A percentile compares a stretch with the other conserved stretches of the same genome.
Evolutionary conservation across 2,113 vertebrate species (phyloP).

Genomic region (Mesocricetus auratus): DNA sequence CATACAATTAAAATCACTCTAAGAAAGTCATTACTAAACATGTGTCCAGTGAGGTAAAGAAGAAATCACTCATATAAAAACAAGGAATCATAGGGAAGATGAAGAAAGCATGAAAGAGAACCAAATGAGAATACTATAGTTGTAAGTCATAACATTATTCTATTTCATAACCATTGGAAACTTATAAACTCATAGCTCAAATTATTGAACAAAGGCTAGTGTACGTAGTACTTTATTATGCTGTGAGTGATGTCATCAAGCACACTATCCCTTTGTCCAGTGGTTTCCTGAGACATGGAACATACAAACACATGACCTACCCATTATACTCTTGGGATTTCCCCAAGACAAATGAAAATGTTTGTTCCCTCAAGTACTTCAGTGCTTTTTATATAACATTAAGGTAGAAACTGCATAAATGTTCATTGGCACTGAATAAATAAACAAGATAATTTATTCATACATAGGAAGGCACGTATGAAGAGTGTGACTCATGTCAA

Average conservation of each 20-base stretch:
- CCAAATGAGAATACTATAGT: background rate
- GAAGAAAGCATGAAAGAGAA: background rate
- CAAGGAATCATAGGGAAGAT: background rate
- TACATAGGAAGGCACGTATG: background rate
- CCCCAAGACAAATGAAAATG: background rate
- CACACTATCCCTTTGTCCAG: background rate
- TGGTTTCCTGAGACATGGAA: background rate
- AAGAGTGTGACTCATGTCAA: background rate
- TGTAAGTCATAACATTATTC: background rate
- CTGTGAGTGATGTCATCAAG: background rate
- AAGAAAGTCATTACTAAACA: background rate
- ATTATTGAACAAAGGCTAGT: background rate
- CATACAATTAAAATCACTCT: too few species aligned
- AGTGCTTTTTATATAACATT: background rate
- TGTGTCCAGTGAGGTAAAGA: background rate
- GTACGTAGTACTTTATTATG: background rate
- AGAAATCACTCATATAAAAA: background rate
- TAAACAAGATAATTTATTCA: background rate
- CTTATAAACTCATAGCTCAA: background rate
- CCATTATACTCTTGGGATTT: background rate
- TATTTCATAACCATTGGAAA: background rate
- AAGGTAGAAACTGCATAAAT: background rate
- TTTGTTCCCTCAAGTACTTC: background rate
- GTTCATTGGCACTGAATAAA: background rate
- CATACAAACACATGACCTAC: background rate